Conservation (phyloP, 2,113 vertebrate species). For the Lamprologus lemairii region DNA sequence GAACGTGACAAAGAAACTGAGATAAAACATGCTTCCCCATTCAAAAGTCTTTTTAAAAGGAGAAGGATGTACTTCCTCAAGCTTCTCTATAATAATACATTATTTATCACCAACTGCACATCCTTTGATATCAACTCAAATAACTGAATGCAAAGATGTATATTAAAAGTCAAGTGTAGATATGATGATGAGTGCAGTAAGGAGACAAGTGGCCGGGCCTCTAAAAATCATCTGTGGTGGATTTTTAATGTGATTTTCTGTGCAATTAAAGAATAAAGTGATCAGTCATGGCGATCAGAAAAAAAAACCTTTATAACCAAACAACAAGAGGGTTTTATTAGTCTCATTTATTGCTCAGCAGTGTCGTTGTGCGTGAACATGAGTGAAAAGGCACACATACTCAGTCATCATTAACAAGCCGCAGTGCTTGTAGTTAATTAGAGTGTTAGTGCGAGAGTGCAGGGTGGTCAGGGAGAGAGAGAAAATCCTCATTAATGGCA, state of each 20-base stretch:
- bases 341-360: neutral
- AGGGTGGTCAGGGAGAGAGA: neutral
- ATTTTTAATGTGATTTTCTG: neutral
- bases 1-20: neutral
- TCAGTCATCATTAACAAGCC: slow-evolving; percentile 26
- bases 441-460: neutral
- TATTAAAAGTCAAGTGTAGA: neutral
- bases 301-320: neutral
- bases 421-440: slow-evolving; percentile 32
- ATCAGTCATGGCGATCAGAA: neutral
- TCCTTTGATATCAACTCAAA: neutral
- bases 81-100: neutral
- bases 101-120: neutral
- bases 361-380: neutral
- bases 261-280: neutral
- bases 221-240: neutral
- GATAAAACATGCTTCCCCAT: neutral
- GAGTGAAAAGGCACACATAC: neutral
- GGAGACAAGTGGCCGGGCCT: neutral
- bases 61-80: neutral
- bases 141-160: neutral
- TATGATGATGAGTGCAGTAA: neutral
- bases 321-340: neutral
- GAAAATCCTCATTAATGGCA: slow-evolving; percentile 51
- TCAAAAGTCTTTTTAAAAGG: neutral